Base-by-base conservation (phyloP, 1,140 invertebrate species). In the Sarcophaga bullata region DNA sequence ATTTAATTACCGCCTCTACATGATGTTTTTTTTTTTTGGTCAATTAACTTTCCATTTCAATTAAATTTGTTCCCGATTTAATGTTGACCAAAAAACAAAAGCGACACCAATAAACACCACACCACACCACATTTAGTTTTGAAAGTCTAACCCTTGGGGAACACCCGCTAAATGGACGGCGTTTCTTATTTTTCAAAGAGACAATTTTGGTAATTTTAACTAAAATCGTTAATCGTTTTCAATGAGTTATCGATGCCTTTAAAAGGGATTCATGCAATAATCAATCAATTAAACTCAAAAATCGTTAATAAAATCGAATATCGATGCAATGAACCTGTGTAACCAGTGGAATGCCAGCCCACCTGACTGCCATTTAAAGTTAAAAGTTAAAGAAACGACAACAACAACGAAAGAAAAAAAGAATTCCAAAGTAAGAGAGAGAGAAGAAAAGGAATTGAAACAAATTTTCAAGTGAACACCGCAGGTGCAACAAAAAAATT, bases 381-480 rank as follows among this genome's bases (percentile, higher is more conserved):
- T 15, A 0, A 37, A 37, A 37, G 25, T n/a, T n/a, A n/a, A n/a
- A n/a, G n/a, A n/a, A n/a, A n/a, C n/a, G n/a, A n/a, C n/a, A n/a
- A n/a, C n/a, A n/a, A n/a, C n/a, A n/a, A n/a, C n/a, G n/a, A n/a
- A n/a, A n/a, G n/a, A n/a, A n/a, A n/a, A n/a, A n/a, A n/a, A n/a
- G n/a, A n/a, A n/a, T n/a, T n/a, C n/a, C n/a, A n/a, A n/a, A n/a
- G n/a, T n/a, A n/a, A 37, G 25, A 37, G 25, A 37, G 25, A 37
- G 25, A 37, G 25, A 4, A 37, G 25, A 37, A 37, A 37, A 37
- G 25, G 25, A 37, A 68, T 19, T 25, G 9, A 68, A 78, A 78
- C 75, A 78, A 78, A 78, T 78, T 78, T 78, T 48, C 75, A 78
- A n/a, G 75, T 48, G 50, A n/a, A 52, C 75, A 78, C 75, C 75